Conservation (phyloP, 2,797 vertebrate species). For the Arremon brunneinucha region DNA sequence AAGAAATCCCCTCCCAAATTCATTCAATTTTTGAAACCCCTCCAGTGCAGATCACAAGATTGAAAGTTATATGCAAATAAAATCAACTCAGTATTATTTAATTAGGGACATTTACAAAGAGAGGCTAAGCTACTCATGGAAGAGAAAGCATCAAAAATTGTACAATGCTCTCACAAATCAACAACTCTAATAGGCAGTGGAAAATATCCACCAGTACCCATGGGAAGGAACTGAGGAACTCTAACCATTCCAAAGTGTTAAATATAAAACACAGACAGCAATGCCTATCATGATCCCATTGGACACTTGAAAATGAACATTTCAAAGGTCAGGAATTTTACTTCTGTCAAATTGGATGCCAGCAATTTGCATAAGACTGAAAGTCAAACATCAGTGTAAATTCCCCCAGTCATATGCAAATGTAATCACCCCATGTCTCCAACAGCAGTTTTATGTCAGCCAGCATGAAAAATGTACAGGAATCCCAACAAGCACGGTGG, state of each 20-base stretch:
- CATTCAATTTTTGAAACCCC: not conserved
- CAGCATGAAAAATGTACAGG: conserved; percentile 64
- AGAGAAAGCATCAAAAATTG: not conserved
- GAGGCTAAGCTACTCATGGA: not conserved
- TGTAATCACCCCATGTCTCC: conserved; percentile 34
- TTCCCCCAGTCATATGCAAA: conserved; percentile 72
- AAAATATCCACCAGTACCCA: conserved; percentile 3
- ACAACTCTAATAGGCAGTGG: not conserved
- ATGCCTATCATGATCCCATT: conserved; percentile 58
- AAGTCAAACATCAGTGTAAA: conserved; percentile 79
- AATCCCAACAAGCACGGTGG: conserved; percentile 66
- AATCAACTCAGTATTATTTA: conserved; percentile 53
- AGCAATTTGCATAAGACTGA: conserved; percentile 78
- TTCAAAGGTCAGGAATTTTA: conserved; percentile 82
- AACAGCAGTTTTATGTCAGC: conserved; percentile 29
- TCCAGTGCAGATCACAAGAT: conserved; percentile 25
- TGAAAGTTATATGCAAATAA: conserved; percentile 22
- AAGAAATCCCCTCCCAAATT: not conserved
- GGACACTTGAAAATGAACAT: conserved; percentile 67
- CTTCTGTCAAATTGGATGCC: conserved; percentile 74
- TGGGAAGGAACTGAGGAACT: conserved; percentile 6
- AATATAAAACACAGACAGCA: conserved; percentile 65
- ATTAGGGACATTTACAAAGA: conserved; percentile 9
- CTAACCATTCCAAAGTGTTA: conserved; percentile 12
- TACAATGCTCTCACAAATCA: conserved; percentile 26